Base-by-base conservation (phyloP, 2,888 invertebrate genomes). In the Drosophila demipolita region DNA sequence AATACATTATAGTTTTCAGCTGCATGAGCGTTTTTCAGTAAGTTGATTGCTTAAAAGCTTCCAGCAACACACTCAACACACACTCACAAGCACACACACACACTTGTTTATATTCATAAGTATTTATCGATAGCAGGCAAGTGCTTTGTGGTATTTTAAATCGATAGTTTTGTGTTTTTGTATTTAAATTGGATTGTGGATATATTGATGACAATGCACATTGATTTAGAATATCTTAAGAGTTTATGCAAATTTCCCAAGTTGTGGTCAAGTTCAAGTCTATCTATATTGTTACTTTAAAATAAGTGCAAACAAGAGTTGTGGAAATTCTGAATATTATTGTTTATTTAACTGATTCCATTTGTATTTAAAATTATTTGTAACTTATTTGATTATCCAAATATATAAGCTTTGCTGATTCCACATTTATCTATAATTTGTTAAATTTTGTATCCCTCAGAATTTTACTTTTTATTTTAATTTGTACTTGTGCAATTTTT, bases 1-100 rank as follows among this genome's bases (percentile, higher is more conserved):
- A 84, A 66, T 84, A 61, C 77, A 84, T 82, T 84, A 84, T 82
- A 76, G 79, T 74, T 79, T 82, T 67, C 45, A 71, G 76, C 69
- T 81, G 71, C 62, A 75, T 68, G 61, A 57, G 73, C 81, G 78
- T 59, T 73, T 69, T 78, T 42, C 64, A 75, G 57, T 71, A 72
- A 60, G 45, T 76, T 82, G 76, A 79, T 76, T 79, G 59, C 82
- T 77, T 82, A 72, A 82, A 76, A 79, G 79, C 79, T 70, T 79
- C 72, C 57, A 57, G 61, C 38, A 29, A 52, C 29, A 42, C 35
- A 49, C 55, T 42, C 57, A 36, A 63, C 11, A 48, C 32, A 40
- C 20, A 33, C 50, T 29, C 6, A 36, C 35, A 35, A 5, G 1
- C 40, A 5, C 40, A 9, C 38, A 17, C 38, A 38, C 8, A 4